Evolutionary conservation across 2,888 invertebrate species (phyloP).

Genomic region (Agrochola lychnidis): DNA sequence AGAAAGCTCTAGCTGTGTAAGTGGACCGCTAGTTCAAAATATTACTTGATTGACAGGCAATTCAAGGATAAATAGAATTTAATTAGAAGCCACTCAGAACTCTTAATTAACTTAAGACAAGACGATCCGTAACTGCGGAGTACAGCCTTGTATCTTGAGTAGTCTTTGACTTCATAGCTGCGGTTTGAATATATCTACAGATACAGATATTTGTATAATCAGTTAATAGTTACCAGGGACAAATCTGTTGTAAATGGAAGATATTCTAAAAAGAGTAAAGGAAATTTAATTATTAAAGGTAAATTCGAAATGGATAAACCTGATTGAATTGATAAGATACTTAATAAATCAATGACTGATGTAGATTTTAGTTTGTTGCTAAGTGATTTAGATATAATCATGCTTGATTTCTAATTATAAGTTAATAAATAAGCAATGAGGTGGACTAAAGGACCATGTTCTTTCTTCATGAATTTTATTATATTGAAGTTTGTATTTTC

Average conservation of each 20-base stretch:
- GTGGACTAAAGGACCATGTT: not conserved
- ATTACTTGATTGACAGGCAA: constrained; percentile 14
- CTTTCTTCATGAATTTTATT: no score
- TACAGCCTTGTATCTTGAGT: not conserved
- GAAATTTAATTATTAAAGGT: not conserved
- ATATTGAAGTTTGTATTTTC: not conserved
- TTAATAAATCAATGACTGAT: not conserved
- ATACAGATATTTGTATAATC: not conserved
- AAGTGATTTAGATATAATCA: not conserved
- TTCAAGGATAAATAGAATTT: constrained; percentile 20
- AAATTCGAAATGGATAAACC: not conserved
- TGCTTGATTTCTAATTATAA: not conserved
- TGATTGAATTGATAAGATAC: not conserved
- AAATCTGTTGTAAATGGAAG: not conserved
- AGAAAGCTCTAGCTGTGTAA: not conserved
- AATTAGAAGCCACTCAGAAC: not conserved
- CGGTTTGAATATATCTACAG: constrained; percentile 4
- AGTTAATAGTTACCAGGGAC: not conserved
- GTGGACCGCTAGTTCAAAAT: not conserved
- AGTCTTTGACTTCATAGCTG: constrained; percentile 6
- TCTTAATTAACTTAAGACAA: constrained; percentile 15
- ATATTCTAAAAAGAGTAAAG: not conserved
- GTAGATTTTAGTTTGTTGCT: not conserved
- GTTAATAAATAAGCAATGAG: not conserved
- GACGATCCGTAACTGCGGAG: constrained; percentile 5